Evolutionary conservation across 2,888 invertebrate genomes (phyloP).

Genomic region (Sisyra nigra): DNA sequence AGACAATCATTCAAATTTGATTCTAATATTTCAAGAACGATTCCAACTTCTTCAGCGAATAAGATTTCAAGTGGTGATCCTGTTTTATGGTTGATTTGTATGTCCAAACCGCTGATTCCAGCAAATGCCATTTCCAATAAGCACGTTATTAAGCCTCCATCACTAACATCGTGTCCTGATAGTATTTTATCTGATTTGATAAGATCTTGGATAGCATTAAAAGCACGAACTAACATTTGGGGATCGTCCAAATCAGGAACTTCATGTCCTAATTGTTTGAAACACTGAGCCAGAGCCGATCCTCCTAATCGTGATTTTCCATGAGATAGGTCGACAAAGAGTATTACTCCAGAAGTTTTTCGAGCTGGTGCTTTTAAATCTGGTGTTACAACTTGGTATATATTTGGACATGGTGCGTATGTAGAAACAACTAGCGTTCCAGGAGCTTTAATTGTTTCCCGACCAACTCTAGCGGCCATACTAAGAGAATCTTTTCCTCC

Average conservation of each 20-base stretch:
- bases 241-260: conserved; percentile 68
- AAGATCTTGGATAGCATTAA: conserved; percentile 71
- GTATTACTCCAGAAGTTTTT: conserved; percentile 42
- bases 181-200: conserved; percentile 53
- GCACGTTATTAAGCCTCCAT: conserved; percentile 85
- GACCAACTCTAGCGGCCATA: conserved; percentile 81
- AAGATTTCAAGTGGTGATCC: conserved; percentile 47
- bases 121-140: conserved; percentile 93
- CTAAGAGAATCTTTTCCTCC: conserved; percentile 96
- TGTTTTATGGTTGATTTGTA: conserved; percentile 40
- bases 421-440: conserved; percentile 91
- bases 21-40: conserved; percentile 57
- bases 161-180: conserved; percentile 91
- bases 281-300: conserved; percentile 83
- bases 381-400: conserved; percentile 75
- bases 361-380: conserved; percentile 58
- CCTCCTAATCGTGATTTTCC: conserved; percentile 74
- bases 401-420: conserved; percentile 89
- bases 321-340: conserved; percentile 64
- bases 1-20: conserved; percentile 39
- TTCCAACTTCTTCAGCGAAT: conserved; percentile 77
- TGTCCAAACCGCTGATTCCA: conserved; percentile 63
- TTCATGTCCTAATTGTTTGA: conserved; percentile 63
- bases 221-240: conserved; percentile 50
- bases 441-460: conserved; percentile 54